Evolutionary conservation across 2,797 vertebrate genomes (phyloP).

Genomic region (Pempheris klunzingeri): DNA sequence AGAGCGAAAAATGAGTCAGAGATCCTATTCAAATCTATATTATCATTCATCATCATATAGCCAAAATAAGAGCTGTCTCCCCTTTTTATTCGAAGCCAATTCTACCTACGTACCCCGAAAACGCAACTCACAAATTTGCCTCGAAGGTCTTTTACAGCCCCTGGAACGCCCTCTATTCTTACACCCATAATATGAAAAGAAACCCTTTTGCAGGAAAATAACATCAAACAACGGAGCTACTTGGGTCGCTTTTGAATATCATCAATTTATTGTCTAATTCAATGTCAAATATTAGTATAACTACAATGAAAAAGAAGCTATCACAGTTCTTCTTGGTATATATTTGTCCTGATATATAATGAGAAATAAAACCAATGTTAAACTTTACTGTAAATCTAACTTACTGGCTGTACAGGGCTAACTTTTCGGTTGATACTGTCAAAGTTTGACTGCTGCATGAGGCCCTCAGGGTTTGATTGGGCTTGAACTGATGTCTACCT

Average conservation of each 20-base stretch:
- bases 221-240: not conserved
- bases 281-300: not conserved
- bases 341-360: not conserved
- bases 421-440: constrained; percentile 39
- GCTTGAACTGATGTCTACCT: constrained; percentile 28
- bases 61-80: not conserved
- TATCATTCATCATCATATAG: constrained; percentile 26
- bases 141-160: not conserved
- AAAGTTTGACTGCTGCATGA: constrained; percentile 30
- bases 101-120: not conserved
- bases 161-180: not conserved
- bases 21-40: not conserved
- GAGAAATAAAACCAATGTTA: not conserved
- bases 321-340: not conserved
- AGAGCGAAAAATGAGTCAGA: not conserved
- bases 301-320: not conserved
- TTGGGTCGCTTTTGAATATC: not conserved
- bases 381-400: not conserved
- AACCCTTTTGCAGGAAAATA: not conserved
- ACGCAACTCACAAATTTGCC: not conserved
- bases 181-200: not conserved
- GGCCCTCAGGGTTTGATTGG: constrained; percentile 50
- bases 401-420: not conserved
- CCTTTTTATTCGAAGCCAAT: not conserved
- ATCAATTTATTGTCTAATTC: not conserved